Base-by-base conservation (phyloP, 2,797 vertebrate genomes). In the Lerista edwardsae region DNA sequence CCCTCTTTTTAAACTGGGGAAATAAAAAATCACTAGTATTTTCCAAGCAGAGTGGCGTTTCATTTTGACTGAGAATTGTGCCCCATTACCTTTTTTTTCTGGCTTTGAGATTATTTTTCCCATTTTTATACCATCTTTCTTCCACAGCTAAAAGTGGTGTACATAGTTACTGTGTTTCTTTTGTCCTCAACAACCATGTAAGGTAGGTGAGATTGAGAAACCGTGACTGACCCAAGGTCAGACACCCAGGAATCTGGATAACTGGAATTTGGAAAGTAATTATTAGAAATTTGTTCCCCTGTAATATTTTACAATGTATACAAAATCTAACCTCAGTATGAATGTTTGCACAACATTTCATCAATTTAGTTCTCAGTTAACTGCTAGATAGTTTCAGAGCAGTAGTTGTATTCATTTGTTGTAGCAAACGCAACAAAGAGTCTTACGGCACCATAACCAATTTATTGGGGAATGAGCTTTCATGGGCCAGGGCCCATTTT, bases 361-460 rank as follows among this genome's bases (percentile, higher is more conserved):
- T 34, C 29, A 23, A 73, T 47, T 80, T 80, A 84, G 31, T 55
- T 57, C 47, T 1, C 1, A 67, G 29, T 84, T 51, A 71, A 1
- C 78, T 81, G 64, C 82, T 82, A 57, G 57, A 51, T 87, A 83
- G 79, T 85, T 88, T 90, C 91, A 79, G 76, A 88, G 2, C n/a
- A 3, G 3, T 19, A 79, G 36, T 34, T 65, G 14, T 47, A 9
- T 31, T 65, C 14, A 44, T 65, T 19, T 23, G 9, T 36, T 14
- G 11, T 36, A 81, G 55, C 17, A 72, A 74, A 62, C 47, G 2
- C 29, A 62, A 68, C n/a, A 27, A 62, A 19, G 8, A 65, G 39
- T 65, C 5, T 21, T 51, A 11, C 31, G n/a, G 17, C 51, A 83
- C 51, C 36, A 36, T 75, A 68, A 36, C 51, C 19, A 39, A n/a